phyloP scores from a whole-genome alignment of 2,113 vertebrate genomes.

The Todiramphus saurophagus region DNA sequence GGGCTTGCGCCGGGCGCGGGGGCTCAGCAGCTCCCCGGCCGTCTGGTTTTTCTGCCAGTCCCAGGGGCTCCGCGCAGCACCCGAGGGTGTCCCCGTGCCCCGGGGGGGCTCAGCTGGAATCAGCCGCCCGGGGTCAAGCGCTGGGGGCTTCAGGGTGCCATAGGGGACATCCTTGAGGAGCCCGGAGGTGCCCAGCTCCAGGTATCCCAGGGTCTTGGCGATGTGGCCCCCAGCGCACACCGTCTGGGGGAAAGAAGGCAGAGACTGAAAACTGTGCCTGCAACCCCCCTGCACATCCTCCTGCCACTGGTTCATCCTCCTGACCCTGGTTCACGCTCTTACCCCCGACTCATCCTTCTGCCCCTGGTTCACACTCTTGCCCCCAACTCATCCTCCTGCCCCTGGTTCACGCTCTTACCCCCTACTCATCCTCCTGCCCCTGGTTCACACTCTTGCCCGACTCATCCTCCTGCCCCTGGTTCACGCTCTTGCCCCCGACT shows the following conservation, averaged over 20 bases:
- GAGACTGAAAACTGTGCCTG: not conserved
- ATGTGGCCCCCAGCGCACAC: conserved; percentile 82
- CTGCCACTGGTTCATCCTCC: not conserved
- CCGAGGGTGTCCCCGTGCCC: not conserved
- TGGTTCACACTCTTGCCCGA: not conserved
- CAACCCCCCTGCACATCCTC: not conserved
- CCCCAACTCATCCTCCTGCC: not conserved
- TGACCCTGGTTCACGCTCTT: not conserved
- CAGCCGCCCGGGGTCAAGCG: conserved; percentile 72
- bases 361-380: no score
- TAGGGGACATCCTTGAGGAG: conserved; percentile 82
- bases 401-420: not conserved
- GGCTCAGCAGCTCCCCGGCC: conserved; percentile 74
- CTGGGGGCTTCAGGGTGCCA: conserved; percentile 74
- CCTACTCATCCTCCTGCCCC: not conserved
- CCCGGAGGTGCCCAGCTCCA: conserved; percentile 79
- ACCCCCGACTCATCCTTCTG: not conserved
- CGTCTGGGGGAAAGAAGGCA: conserved; percentile 67
- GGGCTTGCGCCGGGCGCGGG: conserved; percentile 87
- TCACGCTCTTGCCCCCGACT: not conserved
- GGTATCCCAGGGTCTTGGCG: conserved; percentile 80
- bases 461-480: not conserved
- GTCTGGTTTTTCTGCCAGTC: conserved; percentile 83
- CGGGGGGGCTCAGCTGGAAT: conserved; percentile 70
- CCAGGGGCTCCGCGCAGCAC: conserved; percentile 71